These are phyloP conservation scores for Ornithoptera priamus DNA, from an alignment of 2,888 invertebrate species.

Conservation along the genomic window DNA sequence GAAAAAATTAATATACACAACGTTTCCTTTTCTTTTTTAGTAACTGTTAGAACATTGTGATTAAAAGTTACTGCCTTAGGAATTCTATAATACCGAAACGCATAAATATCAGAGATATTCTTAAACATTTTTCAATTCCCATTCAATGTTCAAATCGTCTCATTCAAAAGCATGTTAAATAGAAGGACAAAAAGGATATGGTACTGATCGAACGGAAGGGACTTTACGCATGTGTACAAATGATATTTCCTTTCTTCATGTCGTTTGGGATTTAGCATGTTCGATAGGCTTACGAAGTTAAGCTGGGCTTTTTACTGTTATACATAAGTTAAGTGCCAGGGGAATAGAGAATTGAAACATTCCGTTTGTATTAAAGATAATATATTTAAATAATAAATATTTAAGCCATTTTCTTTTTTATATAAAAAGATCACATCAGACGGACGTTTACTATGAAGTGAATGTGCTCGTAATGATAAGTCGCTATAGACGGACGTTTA, in stretches of 20 bases:
- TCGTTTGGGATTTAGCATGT: conserved; percentile 1
- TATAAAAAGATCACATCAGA: too few species aligned
- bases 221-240: conserved; percentile 53
- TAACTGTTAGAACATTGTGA: too few species aligned
- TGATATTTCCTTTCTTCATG: conserved; percentile 48
- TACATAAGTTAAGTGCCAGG: conserved; percentile 1
- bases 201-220: conserved; percentile 31
- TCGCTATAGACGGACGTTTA: too few species aligned
- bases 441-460: too few species aligned
- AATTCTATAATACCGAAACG: too few species aligned
- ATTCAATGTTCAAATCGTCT: background rate
- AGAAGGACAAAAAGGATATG: conserved; percentile 8
- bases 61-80: too few species aligned
- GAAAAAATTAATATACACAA: too few species aligned
- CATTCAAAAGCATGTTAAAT: background rate
- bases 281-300: conserved; percentile 17
- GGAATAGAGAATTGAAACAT: conserved; percentile 8
- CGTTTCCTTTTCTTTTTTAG: too few species aligned
- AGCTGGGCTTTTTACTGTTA: conserved; percentile 1
- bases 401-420: too few species aligned
- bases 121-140: background rate
- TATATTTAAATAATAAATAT: background rate
- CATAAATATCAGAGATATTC: background rate
- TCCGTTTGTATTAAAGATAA: conserved; percentile 2
- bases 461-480: too few species aligned